Percentiles rank a stretch among this genome's conserved stretches.
Evolutionary conservation across 2,888 invertebrate species (phyloP).

Genomic region (Hirtodrosophila duncani): DNA sequence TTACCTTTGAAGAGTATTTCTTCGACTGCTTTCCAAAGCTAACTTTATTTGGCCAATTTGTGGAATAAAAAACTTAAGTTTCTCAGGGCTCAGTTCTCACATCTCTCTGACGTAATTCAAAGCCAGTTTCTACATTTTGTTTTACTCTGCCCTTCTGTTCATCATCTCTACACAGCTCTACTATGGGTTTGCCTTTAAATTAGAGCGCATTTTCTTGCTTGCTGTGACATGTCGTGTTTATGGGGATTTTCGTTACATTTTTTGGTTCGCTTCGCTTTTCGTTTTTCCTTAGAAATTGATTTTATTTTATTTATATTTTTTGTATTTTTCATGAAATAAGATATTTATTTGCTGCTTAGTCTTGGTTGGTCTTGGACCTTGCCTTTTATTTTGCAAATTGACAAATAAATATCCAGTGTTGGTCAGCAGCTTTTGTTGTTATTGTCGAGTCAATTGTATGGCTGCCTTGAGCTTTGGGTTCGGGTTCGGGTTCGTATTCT

Average conservation of each 20-base stretch:
- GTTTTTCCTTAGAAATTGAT: slow-evolving; percentile 48
- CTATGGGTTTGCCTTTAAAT: slow-evolving; percentile 24
- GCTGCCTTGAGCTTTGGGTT: slow-evolving; percentile 28
- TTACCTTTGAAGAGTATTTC: no score
- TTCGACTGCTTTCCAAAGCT: no score
- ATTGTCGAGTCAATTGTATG: background rate
- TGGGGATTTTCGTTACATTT: slow-evolving; percentile 66
- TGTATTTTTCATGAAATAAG: slow-evolving; percentile 59
- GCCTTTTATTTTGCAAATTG: slow-evolving; percentile 53
- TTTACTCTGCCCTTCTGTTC: no score
- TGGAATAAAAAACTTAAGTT: no score
- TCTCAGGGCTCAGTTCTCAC: slow-evolving; percentile 13
- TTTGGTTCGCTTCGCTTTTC: slow-evolving; percentile 26
- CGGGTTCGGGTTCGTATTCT: slow-evolving; percentile 1
- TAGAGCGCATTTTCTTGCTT: slow-evolving; percentile 24
- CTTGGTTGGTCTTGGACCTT: slow-evolving; percentile 20
- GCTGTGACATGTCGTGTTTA: slow-evolving; percentile 72
- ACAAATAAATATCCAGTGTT: slow-evolving; percentile 64
- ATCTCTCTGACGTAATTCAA: slow-evolving; percentile 50
- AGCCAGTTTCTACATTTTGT: slow-evolving; percentile 33
- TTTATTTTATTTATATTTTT: slow-evolving; percentile 64
- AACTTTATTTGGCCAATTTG: no score
- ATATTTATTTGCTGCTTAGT: slow-evolving; percentile 70
- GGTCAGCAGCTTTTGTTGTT: slow-evolving; percentile 18
- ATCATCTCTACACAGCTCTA: no score